Conservation (phyloP, 37 sponge, comb jelly and placozoan genomes). For the Cladorhizidae sp. region DNA sequence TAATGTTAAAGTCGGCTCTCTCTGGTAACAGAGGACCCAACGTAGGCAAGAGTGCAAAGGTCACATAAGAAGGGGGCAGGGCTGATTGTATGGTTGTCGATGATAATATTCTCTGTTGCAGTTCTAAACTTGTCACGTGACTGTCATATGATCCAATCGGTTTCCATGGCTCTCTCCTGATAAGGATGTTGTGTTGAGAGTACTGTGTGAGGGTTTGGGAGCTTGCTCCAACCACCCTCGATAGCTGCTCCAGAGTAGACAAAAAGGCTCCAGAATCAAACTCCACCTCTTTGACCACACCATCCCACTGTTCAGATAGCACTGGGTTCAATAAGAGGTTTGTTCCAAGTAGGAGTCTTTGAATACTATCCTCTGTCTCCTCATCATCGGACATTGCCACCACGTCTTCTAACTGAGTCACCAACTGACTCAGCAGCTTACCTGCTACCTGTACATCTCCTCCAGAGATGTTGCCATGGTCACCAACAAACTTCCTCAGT, state of each 20-base stretch:
- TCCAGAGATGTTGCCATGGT: constrained; percentile 1
- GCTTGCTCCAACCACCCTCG: background rate
- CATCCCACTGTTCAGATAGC: constrained; percentile 9
- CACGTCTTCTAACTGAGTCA: background rate
- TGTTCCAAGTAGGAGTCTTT: background rate
- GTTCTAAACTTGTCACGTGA: background rate
- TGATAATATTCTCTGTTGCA: background rate
- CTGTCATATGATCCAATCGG: background rate
- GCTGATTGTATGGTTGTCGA: background rate
- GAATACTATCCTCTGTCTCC: background rate
- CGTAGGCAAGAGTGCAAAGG: constrained; percentile 2
- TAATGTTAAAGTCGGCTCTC: background rate
- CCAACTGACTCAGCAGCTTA: background rate
- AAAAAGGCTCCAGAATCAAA: constrained; percentile 12
- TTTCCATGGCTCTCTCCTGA: background rate
- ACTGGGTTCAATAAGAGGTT: constrained; percentile 13
- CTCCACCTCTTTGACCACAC: constrained; percentile 11
- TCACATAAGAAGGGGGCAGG: background rate
- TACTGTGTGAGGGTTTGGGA: background rate
- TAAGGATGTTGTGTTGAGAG: background rate
- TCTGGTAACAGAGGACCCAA: constrained; percentile 3
- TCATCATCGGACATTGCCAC: background rate
- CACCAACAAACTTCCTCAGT: background rate
- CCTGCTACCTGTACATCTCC: constrained; percentile 30
- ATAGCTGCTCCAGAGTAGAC: constrained; percentile 6